A percentile compares a stretch with the other conserved stretches of the same genome.
These are phyloP conservation scores for Clarias laeviceps DNA, from an alignment of 2,797 vertebrate genomes.

Conservation along the genomic window DNA sequence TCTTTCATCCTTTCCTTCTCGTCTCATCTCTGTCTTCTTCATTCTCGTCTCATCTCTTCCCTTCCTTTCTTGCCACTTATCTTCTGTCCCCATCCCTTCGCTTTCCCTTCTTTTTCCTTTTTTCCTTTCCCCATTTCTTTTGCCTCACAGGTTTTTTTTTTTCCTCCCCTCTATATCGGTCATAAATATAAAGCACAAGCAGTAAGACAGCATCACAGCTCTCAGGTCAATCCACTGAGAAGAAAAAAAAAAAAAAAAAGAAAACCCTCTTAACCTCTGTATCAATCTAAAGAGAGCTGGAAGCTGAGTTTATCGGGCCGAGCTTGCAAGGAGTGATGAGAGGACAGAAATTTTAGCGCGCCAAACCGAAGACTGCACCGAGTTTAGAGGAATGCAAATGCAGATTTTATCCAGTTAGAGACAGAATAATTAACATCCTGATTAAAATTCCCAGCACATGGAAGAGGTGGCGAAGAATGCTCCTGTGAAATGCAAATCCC, in stretches of 20 bases:
- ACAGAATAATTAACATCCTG: slow-evolving; percentile 74
- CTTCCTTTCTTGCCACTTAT: background rate
- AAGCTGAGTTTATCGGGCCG: background rate
- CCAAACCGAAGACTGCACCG: background rate
- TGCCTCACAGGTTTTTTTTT: background rate
- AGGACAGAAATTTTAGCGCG: background rate
- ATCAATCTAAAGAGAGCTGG: background rate
- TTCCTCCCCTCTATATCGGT: background rate
- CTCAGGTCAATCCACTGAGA: background rate
- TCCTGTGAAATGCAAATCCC: slow-evolving; percentile 77
- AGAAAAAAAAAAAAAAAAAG: background rate
- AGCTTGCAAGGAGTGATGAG: background rate
- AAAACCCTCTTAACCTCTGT: too few relatives aligned
- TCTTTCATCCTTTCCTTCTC: background rate
- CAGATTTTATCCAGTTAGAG: slow-evolving; percentile 63
- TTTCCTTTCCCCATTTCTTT: too few relatives aligned
- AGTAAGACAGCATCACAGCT: background rate
- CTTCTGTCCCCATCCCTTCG: background rate
- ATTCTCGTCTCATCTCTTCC: too few relatives aligned
- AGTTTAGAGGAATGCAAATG: slow-evolving; percentile 64
- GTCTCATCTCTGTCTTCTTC: background rate
- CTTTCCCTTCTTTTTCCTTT: background rate
- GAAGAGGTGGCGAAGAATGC: slow-evolving; percentile 69
- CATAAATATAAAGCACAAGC: background rate
- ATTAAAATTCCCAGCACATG: slow-evolving; percentile 76